Percentiles rank a stretch among this genome's conserved stretches.
phyloP scores from a whole-genome alignment of 2,888 invertebrate genomes.

The Polyploca ridens region DNA sequence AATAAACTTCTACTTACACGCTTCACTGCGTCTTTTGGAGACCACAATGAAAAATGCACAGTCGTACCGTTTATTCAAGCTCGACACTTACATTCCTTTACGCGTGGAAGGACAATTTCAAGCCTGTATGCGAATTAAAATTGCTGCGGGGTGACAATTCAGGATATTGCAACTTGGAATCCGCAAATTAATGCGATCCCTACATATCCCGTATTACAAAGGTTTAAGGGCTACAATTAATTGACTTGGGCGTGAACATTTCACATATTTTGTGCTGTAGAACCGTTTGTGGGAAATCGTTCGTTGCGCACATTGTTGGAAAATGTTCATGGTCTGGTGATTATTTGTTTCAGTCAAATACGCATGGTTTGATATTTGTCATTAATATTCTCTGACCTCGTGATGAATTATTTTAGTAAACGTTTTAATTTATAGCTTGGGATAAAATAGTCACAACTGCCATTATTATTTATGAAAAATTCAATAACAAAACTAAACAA shows the following conservation, averaged over 20 bases:
- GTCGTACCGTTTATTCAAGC: constrained; percentile 46
- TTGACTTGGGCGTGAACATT: constrained; percentile 40
- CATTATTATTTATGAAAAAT: neutral
- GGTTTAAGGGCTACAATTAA: constrained; percentile 52
- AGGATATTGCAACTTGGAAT: constrained; percentile 51
- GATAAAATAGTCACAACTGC: neutral
- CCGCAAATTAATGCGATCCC: constrained; percentile 30
- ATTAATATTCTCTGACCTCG: constrained; percentile 43
- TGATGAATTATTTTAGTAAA: neutral
- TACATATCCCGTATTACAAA: constrained; percentile 42
- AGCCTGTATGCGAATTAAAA: constrained; percentile 64
- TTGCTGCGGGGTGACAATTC: constrained; percentile 54
- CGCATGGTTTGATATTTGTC: constrained; percentile 42
- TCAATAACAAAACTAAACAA: neutral
- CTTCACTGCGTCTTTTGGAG: constrained; percentile 61
- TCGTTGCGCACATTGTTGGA: constrained; percentile 43
- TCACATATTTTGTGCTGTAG: constrained; percentile 48
- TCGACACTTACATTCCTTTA: constrained; percentile 53
- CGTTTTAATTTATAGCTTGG: neutral
- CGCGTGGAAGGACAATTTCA: constrained; percentile 68
- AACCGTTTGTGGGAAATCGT: constrained; percentile 53
- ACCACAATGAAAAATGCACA: constrained; percentile 59
- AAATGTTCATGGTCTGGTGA: constrained; percentile 46
- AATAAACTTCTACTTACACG: constrained; percentile 77
- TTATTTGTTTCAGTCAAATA: constrained; percentile 43